These are phyloP conservation scores for Drosophila oshimai DNA, from an alignment of 1,140 invertebrate species.

Conservation along the genomic window DNA sequence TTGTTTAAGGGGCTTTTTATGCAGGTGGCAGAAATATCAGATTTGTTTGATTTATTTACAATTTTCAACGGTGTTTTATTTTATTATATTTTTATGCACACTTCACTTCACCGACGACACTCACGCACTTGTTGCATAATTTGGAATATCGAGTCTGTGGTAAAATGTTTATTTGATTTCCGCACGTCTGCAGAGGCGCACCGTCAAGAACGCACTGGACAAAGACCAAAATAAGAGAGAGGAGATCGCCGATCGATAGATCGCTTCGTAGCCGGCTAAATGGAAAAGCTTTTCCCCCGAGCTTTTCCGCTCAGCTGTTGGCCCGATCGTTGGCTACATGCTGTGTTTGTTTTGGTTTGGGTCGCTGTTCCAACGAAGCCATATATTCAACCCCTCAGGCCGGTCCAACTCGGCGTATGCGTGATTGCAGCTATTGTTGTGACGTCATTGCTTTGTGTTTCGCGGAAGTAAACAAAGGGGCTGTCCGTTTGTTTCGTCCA, in stretches of 20 bases:
- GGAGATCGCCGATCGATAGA: slow-evolving; percentile 12
- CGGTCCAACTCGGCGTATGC: slow-evolving; percentile 54
- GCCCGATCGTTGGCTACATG: slow-evolving; percentile 38
- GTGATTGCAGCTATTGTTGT: slow-evolving; percentile 45
- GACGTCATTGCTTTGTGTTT: slow-evolving; percentile 73
- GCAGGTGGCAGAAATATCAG: slow-evolving; percentile 40
- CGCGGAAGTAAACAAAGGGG: slow-evolving; percentile 69
- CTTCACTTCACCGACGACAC: slow-evolving; percentile 24
- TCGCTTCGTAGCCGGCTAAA: slow-evolving; percentile 43
- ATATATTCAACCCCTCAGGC: slow-evolving; percentile 10
- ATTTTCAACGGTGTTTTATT: neutral
- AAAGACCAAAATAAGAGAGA: slow-evolving; percentile 46
- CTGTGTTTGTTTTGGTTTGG: slow-evolving; percentile 66
- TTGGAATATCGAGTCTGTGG: neutral
- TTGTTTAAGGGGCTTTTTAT: neutral
- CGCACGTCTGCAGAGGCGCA: slow-evolving; percentile 55
- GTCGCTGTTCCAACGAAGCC: neutral
- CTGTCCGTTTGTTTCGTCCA: slow-evolving; percentile 1
- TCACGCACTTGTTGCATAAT: slow-evolving; percentile 42
- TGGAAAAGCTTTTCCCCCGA: slow-evolving; percentile 38
- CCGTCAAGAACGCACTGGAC: slow-evolving; percentile 61
- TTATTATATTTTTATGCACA: neutral
- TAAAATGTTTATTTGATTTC: slow-evolving; percentile 1
- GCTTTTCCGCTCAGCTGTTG: slow-evolving; percentile 71
- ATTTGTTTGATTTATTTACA: neutral